Evolutionary conservation across 1,140 invertebrate species (phyloP), one percentile per base, ranked within the genome.

Genomic region (Calephelis nemesis): DNA sequence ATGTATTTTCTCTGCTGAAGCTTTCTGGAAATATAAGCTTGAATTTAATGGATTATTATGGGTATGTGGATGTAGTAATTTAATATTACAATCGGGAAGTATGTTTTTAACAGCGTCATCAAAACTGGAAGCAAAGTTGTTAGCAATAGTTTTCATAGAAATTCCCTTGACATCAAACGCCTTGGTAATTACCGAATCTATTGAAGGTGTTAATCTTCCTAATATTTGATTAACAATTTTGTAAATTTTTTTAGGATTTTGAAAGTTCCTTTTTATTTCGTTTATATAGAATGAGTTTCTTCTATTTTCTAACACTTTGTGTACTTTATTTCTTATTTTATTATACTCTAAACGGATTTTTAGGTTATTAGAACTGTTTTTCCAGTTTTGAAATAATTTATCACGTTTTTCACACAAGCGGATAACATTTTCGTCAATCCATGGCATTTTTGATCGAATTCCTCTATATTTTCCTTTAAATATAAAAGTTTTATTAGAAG

Each of bases 1-100:
- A 30, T 30, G 30, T 30, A 30, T 30, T 30, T 72, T 69, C 4
- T 68, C 12, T 19, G 62, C 45, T 19, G 70, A 65, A 6, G 75
- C 70, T 69, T 74, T 81, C 67, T 74, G 54, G 65, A 78, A 76
- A 7, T 30, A 48, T 45, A 81, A 70, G 65, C 74, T 76, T 19
- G 15, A 19, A 19, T 19, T 19, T 19, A 19, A 19, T 19, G 15
- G 15, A 19, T 19, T 19, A 1, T 19, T 19, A 19, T 19, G 15
- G 15, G 15, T 19, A 19, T 19, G 15, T 19, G 15, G 15, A 19
- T 19, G 15, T 19, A 19, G 15, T 19, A 19, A 19, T 19, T 19
- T 19, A 19, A 19, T 19, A 19, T 19, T 19, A 19, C 15, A 19
- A 19, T 19, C 15, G 15, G 15, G 15, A 19, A 19, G 15, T 19